Evolutionary conservation across 1,140 invertebrate species (phyloP).

Genomic region (Cataglyphis hispanica): DNA sequence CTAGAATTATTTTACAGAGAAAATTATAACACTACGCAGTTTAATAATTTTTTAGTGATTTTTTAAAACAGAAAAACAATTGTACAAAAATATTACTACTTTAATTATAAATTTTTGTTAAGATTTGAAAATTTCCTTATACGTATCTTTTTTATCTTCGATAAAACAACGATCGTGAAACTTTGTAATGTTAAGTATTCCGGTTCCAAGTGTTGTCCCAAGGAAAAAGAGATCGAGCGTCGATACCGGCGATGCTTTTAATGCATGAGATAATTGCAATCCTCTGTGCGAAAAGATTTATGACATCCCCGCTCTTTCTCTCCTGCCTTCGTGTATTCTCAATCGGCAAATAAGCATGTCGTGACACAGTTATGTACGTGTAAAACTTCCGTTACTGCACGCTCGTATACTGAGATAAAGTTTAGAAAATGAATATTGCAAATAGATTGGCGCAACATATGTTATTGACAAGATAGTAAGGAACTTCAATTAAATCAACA

Average conservation of each 20-base stretch:
- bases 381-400: slow-evolving; percentile 80
- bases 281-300: slow-evolving; percentile 83
- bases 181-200: background rate
- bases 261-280: slow-evolving; percentile 85
- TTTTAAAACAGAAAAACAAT: background rate
- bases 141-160: slow-evolving; percentile 2
- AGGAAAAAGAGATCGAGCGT: slow-evolving; percentile 69
- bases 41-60: background rate
- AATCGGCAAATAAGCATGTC: slow-evolving; percentile 79
- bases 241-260: slow-evolving; percentile 81
- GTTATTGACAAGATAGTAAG: slow-evolving; percentile 10
- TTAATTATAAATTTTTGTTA: background rate
- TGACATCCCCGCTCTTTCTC: slow-evolving; percentile 73
- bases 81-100: background rate
- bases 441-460: slow-evolving; percentile 29
- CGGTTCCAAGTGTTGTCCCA: slow-evolving; percentile 27
- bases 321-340: slow-evolving; percentile 69
- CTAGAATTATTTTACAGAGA: background rate
- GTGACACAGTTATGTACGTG: slow-evolving; percentile 74
- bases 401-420: slow-evolving; percentile 43
- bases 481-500: slow-evolving; percentile 18
- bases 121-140: background rate
- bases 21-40: slow-evolving; percentile 11
- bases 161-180: background rate
- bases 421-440: slow-evolving; percentile 23